Evolutionary conservation across 2,113 vertebrate species (phyloP).

Genomic region (Odocoileus virginianus): DNA sequence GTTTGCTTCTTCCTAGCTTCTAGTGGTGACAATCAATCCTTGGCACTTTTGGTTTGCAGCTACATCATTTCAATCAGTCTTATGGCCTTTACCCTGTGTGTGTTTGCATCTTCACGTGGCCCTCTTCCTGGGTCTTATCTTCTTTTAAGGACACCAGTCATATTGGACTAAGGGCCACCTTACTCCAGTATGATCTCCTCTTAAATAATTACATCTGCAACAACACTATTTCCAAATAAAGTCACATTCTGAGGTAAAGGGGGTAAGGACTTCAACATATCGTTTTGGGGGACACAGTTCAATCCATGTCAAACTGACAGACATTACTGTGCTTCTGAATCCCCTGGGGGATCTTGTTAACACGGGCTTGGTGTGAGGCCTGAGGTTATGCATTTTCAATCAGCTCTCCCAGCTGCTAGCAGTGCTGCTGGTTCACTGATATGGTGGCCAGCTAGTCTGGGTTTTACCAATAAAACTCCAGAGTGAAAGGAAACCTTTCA

Average conservation of each 20-base stretch:
- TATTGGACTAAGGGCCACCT: not conserved
- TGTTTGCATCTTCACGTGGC: not conserved
- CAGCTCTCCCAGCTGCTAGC: not conserved
- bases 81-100: not conserved
- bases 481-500: not conserved
- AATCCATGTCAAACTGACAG: not conserved
- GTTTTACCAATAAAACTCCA: constrained; percentile 13
- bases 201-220: constrained; percentile 6
- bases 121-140: not conserved
- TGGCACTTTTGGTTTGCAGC: not conserved
- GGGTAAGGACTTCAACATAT: not conserved
- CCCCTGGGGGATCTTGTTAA: not conserved
- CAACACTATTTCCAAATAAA: constrained; percentile 8
- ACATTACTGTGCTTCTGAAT: not conserved
- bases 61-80: not conserved
- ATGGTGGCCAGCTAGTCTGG: not conserved
- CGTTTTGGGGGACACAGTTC: not conserved
- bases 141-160: not conserved
- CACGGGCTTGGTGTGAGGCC: not conserved
- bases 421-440: not conserved
- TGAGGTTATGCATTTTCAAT: not conserved
- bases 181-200: not conserved
- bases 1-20: not conserved
- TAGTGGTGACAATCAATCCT: not conserved
- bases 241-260: not conserved